Percentiles rank a stretch among this genome's conserved stretches.
phyloP scores from a whole-genome alignment of 2,797 vertebrate species.

The Lutjanus campechanus region DNA sequence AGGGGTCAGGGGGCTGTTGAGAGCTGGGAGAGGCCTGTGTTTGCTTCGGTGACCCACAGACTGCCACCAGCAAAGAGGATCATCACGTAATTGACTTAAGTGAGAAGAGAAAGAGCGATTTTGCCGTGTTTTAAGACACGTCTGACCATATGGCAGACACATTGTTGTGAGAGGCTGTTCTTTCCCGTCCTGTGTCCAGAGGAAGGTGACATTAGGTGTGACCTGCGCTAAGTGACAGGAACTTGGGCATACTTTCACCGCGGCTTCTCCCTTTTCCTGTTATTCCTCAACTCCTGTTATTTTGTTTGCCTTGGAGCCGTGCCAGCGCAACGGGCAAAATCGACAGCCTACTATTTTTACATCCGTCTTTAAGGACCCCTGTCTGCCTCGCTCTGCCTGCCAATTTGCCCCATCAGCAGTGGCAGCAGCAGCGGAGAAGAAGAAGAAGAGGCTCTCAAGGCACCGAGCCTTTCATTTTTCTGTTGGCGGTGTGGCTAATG shows the following conservation, averaged over 20 bases:
- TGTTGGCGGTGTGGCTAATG: constrained; percentile 77
- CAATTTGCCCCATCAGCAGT: constrained; percentile 81
- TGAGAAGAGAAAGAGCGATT: constrained; percentile 9
- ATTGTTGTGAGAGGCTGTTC: constrained; percentile 60
- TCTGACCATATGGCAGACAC: constrained; percentile 65
- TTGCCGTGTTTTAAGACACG: constrained; percentile 48
- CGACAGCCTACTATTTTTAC: constrained; percentile 79
- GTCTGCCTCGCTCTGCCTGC: constrained; percentile 67
- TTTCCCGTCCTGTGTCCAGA: constrained; percentile 57
- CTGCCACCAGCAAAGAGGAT: constrained; percentile 45
- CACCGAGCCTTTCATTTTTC: constrained; percentile 77
- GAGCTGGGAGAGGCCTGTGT: constrained; percentile 43
- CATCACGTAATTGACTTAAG: constrained; percentile 51
- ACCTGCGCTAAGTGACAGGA: constrained; percentile 82
- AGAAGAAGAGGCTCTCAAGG: constrained; percentile 69
- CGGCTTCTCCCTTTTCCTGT: constrained; percentile 85
- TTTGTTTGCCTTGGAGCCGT: constrained; percentile 73
- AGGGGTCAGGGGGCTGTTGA: constrained; percentile 46
- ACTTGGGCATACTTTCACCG: constrained; percentile 80
- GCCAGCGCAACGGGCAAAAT: constrained; percentile 78
- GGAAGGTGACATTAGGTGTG: constrained; percentile 82
- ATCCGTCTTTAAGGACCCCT: constrained; percentile 79
- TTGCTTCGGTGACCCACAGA: constrained; percentile 44
- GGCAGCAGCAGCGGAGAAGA: constrained; percentile 37
- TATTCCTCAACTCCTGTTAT: constrained; percentile 82